phyloP scores from a whole-genome alignment of 2,888 invertebrate species.

The Mythimna albipuncta region DNA sequence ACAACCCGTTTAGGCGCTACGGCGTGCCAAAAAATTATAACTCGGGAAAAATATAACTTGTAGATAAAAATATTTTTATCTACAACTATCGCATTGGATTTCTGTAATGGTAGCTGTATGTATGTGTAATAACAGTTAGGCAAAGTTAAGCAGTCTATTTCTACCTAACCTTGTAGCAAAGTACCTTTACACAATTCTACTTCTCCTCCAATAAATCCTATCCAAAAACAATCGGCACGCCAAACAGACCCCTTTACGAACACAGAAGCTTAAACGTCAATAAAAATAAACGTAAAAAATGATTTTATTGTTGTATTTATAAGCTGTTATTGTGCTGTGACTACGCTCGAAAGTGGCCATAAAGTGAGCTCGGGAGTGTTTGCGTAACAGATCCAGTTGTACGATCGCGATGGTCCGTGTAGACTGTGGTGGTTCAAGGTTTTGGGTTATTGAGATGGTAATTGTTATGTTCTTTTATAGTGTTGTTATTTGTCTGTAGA shows the following conservation, averaged over 20 bases:
- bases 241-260: slow-evolving; percentile 51
- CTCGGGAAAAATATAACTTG: no score
- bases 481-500: background rate
- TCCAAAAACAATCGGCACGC: slow-evolving; percentile 52
- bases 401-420: slow-evolving; percentile 22
- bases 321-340: slow-evolving; percentile 59
- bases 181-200: background rate
- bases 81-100: no score
- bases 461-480: slow-evolving; percentile 9
- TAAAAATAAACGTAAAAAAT: slow-evolving; percentile 61
- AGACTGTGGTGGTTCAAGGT: slow-evolving; percentile 24
- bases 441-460: slow-evolving; percentile 16
- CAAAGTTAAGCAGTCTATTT: background rate
- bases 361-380: slow-evolving; percentile 55
- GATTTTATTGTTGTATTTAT: slow-evolving; percentile 64
- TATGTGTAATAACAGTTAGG: no score
- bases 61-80: no score
- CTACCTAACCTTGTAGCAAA: background rate
- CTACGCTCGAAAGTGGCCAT: slow-evolving; percentile 54
- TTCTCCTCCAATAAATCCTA: slow-evolving; percentile 26
- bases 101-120: no score
- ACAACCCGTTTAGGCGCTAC: no score
- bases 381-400: slow-evolving; percentile 49
- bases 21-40: no score
- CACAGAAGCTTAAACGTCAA: slow-evolving; percentile 57